Base-by-base conservation (phyloP, 2,888 invertebrate species). In the Tipula lateralis region DNA sequence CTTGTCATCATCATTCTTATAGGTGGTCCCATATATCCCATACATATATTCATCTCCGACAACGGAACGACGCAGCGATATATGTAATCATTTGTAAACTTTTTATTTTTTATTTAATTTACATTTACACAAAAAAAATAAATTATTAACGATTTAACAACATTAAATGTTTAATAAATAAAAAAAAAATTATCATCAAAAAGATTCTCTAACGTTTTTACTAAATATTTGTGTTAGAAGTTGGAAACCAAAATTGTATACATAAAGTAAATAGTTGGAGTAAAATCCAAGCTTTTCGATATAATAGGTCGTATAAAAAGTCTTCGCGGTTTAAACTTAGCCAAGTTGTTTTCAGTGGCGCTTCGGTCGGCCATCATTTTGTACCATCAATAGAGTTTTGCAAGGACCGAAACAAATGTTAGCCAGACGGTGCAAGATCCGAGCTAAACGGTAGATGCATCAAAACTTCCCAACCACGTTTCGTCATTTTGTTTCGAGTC, bases 201-300 rank as follows among this genome's bases (percentile, higher is more conserved):
- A 66, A 66, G 66, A 66, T 24, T 66, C 24, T 66, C 66, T 24
- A 66, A 24, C 66, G 24, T 66, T 66, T 66, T 66, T 66, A 66
- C 66, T 66, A 66, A 66, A 66, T 66, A 66, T 66, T 66, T 66
- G 66, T 66, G 66, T 66, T 66, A 66, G n/a, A n/a, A 66, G 66
- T 66, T 13, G 13, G 13, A 39, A 66, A 44, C 1, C 13, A 44
- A 44, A 44, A n/a, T 44, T 44, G n/a, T 32, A 4, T 50, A 7
- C 16, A 24, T 66, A 66, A 66, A 24, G 12, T 66, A 66, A 66
- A 66, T 66, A 50, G 12, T 16, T 5, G 5, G 16, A 50, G 44
- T 50, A 66, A 66, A 66, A 66, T 66, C 24, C 24, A 66, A 66
- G 66, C 66, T 66, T 66, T n/a, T 24, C 24, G 44, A 50, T 50